Base-by-base conservation (phyloP, 2,797 vertebrate species). In the Pseudochirops corinnae region DNA sequence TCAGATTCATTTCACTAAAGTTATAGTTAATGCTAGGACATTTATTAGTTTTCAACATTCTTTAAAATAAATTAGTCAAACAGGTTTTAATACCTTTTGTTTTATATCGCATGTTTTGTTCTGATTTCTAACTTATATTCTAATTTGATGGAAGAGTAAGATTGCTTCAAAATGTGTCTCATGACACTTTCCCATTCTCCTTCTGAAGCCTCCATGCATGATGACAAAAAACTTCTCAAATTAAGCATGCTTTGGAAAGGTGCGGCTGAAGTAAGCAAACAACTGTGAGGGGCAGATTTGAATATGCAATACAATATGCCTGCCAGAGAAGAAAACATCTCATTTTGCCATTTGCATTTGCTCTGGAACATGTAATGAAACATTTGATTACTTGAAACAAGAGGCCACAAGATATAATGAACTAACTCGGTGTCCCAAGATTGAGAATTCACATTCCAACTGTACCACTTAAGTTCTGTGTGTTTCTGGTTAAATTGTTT, bases 1-100 rank as follows among this genome's bases (percentile, higher is more conserved):
- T 93, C 90, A 74, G 50, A 24, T 18, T 1, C 91, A 31, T 96
- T 96, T 93, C 56, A 90, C 95, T 93, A 95, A 96, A 97, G 16
- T 95, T 39, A 94, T 92, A 97, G 92, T 62, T 97, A 94, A 93
- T 94, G 92, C 39, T 56, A 9, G 56, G 90, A 91, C 94, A 96
- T 92, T 18, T 24, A n/a, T 95, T 94, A 95, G 0, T 0, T 33
- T 58, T 55, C 93, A 98, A 26, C 74, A 82, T 50, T 87, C 21
- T 82, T 50, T 50, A 50, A 87, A 87, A 87, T 46, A 21, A 74
- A 46, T 31, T 24, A 26, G 21, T 10, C 39, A 87, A 87, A 95
- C 2, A 96, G 53, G 33, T 96, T 62, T 93, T 29, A 90, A 1
- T 53, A 46, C 60, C 56, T 93, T 91, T 31, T 93, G 7, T 92